Percentiles rank a stretch among this genome's conserved stretches.
Conservation (phyloP, 2,888 invertebrate genomes). For the Apamea crenata region DNA sequence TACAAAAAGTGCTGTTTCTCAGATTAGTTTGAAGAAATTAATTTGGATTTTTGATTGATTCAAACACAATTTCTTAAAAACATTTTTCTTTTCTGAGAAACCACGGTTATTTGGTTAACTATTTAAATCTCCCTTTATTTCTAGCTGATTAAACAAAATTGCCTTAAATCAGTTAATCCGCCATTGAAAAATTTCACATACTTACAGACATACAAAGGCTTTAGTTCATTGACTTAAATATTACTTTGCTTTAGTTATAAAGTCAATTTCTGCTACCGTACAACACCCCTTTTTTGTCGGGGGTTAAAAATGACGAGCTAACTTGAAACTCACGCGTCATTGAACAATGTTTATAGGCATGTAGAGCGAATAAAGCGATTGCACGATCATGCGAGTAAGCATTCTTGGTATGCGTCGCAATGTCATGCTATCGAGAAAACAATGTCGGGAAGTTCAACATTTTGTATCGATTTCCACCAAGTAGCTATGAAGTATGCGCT, state of each 20-base stretch:
- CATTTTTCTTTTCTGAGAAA: background rate
- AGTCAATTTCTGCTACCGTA: background rate
- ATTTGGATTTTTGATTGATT: no score
- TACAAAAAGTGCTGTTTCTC: no score
- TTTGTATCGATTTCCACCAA: background rate
- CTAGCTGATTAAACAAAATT: background rate
- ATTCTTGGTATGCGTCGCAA: constrained; percentile 1
- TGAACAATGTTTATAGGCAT: constrained; percentile 30
- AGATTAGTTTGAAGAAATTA: no score
- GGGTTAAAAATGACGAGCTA: constrained; percentile 30
- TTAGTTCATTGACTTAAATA: background rate
- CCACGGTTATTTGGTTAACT: background rate
- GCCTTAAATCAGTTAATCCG: background rate
- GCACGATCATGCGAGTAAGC: constrained; percentile 36
- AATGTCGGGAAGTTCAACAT: background rate
- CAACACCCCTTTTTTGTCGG: background rate
- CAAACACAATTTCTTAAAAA: background rate
- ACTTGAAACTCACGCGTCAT: constrained; percentile 26
- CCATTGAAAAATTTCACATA: background rate
- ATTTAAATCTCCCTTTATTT: background rate
- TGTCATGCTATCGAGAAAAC: background rate
- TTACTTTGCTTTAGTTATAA: background rate
- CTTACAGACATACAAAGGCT: background rate
- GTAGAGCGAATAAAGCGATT: constrained; percentile 22
- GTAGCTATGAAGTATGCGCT: background rate